Percentiles rank a stretch among this genome's conserved stretches.
These are phyloP conservation scores for Epirrhoe tristata DNA, from an alignment of 2,888 invertebrate species.

Conservation along the genomic window DNA sequence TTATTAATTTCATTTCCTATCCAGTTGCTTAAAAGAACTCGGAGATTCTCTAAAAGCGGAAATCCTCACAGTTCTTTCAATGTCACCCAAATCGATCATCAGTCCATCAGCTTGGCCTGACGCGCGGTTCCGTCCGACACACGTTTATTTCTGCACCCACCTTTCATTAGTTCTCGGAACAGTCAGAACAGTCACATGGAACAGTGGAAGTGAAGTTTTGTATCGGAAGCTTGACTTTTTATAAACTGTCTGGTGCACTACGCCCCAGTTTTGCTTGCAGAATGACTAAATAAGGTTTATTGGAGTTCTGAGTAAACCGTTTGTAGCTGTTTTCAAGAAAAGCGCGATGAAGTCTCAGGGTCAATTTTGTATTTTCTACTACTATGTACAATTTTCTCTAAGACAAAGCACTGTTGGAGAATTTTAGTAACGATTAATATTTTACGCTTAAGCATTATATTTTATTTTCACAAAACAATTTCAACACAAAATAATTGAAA, in stretches of 20 bases:
- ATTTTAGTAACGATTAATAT: no score
- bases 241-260: conserved; percentile 51
- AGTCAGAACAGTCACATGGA: conserved; percentile 65
- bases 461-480: neutral
- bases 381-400: neutral
- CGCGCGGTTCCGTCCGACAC: conserved; percentile 69
- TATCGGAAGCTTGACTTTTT: conserved; percentile 78
- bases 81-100: conserved; percentile 76
- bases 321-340: conserved; percentile 4
- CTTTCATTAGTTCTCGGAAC: conserved; percentile 82
- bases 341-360: neutral
- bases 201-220: conserved; percentile 59
- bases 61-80: conserved; percentile 60
- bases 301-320: conserved; percentile 16
- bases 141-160: conserved; percentile 76
- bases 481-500: no score
- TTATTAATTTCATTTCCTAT: neutral
- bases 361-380: neutral
- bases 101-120: conserved; percentile 64
- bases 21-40: conserved; percentile 2
- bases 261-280: conserved; percentile 32
- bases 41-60: conserved; percentile 46
- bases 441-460: no score
- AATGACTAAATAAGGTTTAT: conserved; percentile 19
- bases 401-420: neutral